Evolutionary conservation across 1,140 invertebrate species (phyloP).

Genomic region (Cyrtorhinus lividipennis): DNA sequence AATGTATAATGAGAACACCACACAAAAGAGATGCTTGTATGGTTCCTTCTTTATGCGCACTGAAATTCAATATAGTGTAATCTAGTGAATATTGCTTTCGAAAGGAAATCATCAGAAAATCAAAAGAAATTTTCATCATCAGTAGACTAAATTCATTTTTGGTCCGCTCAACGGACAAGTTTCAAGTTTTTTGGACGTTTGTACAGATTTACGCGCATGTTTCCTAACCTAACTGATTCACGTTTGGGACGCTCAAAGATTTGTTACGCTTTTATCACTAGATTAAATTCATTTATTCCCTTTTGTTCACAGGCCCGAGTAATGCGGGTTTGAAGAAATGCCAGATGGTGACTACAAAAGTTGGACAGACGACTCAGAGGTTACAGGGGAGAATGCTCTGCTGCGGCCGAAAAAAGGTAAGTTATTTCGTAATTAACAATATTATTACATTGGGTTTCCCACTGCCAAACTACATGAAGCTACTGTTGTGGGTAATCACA

Average conservation of each 20-base stretch:
- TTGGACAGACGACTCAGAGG: conserved; percentile 10
- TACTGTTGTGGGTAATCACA: neutral
- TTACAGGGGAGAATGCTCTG: conserved; percentile 26
- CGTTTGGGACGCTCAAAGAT: neutral
- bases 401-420: conserved; percentile 29
- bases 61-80: too few relatives aligned
- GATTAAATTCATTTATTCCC: neutral
- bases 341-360: conserved; percentile 18
- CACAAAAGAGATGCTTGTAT: too few relatives aligned
- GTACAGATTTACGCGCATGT: neutral
- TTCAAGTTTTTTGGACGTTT: neutral
- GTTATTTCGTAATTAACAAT: conserved; percentile 6
- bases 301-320: neutral
- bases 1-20: too few relatives aligned
- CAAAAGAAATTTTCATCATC: too few relatives aligned
- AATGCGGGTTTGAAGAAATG: conserved; percentile 3
- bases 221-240: neutral
- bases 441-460: neutral
- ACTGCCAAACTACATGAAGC: neutral
- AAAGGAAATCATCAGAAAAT: too few relatives aligned
- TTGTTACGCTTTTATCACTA: neutral
- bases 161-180: too few relatives aligned
- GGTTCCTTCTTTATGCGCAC: too few relatives aligned
- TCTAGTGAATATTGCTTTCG: too few relatives aligned
- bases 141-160: too few relatives aligned